A percentile compares a stretch with the other conserved stretches of the same genome.
Evolutionary conservation across 2,113 vertebrate species (phyloP).

Genomic region (Tretioscincus oriximinensis): DNA sequence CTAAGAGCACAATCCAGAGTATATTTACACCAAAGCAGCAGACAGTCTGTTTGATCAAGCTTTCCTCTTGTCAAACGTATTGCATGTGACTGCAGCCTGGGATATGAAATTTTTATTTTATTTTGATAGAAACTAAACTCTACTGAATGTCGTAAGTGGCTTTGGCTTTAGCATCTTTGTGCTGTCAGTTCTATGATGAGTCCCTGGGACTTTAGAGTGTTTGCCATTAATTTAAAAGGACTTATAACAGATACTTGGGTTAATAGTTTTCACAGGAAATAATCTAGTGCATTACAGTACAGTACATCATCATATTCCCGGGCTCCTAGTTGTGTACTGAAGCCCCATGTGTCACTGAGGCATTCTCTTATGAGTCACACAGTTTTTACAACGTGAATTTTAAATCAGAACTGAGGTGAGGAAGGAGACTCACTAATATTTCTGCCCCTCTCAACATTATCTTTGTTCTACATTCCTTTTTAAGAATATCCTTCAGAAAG

Average conservation of each 20-base stretch:
- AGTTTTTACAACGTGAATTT: neutral
- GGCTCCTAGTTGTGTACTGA: neutral
- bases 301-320: constrained; percentile 8
- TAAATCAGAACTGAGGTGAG: neutral
- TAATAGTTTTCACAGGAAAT: constrained; percentile 29
- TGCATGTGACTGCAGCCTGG: neutral
- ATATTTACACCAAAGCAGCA: neutral
- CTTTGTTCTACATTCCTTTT: neutral
- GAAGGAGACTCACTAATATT: neutral
- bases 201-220: constrained; percentile 28
- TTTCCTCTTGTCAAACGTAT: neutral
- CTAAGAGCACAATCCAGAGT: neutral
- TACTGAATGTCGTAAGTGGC: neutral
- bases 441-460: neutral
- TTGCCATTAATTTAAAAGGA: constrained; percentile 24
- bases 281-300: neutral
- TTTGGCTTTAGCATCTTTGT: constrained; percentile 11
- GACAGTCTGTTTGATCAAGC: neutral
- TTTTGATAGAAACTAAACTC: constrained; percentile 7
- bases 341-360: neutral
- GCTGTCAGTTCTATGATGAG: constrained; percentile 28
- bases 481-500: neutral
- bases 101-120: neutral
- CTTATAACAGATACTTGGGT: neutral
- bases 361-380: neutral